Conservation (phyloP, 2,113 vertebrate genomes). For the Thinocorus orbignyianus region DNA sequence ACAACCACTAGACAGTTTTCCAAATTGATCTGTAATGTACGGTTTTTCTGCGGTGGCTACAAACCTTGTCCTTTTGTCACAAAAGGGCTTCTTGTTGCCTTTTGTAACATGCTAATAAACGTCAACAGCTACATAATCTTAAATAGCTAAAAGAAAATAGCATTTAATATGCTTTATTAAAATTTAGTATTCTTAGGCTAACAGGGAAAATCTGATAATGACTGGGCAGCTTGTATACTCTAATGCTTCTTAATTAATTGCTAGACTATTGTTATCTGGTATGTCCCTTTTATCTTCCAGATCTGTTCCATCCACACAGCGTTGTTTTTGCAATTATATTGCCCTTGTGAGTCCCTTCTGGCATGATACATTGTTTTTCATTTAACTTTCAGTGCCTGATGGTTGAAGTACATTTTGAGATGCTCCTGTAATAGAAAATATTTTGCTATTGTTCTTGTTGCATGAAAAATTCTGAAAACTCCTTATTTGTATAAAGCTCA, state of each 20-base stretch:
- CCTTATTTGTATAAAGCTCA: background rate
- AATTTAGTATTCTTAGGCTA: background rate
- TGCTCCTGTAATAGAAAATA: background rate
- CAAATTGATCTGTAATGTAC: background rate
- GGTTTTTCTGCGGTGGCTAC: background rate
- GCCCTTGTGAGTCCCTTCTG: background rate
- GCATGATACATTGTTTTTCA: background rate
- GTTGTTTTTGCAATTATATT: background rate
- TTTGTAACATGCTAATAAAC: background rate
- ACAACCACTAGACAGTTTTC: background rate
- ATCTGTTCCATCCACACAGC: background rate
- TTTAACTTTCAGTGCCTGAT: background rate
- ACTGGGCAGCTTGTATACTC: background rate
- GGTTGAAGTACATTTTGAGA: background rate
- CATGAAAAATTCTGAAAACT: background rate
- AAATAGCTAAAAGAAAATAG: background rate
- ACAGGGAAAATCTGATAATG: background rate
- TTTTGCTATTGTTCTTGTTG: background rate
- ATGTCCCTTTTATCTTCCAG: background rate
- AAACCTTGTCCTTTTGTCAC: background rate
- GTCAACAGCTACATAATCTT: background rate
- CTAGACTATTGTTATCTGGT: background rate
- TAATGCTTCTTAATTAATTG: background rate
- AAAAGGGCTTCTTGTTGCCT: background rate
- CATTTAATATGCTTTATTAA: background rate